Conservation (phyloP, 1,140 invertebrate species). For the Drosophila nasuta region DNA sequence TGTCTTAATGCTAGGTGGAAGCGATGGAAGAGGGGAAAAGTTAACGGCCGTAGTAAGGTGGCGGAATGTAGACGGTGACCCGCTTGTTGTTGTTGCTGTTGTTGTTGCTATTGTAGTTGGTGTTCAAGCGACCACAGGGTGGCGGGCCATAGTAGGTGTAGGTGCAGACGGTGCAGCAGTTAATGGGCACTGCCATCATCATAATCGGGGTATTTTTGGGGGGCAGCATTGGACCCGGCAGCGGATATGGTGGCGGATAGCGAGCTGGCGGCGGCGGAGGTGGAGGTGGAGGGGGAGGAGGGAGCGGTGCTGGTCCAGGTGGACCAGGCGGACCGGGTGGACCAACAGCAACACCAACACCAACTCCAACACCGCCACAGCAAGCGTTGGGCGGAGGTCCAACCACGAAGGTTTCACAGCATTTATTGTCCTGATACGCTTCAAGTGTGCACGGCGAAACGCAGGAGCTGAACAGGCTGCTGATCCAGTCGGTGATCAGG, state of each 20-base stretch:
- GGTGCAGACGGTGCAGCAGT: constrained; percentile 70
- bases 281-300: constrained; percentile 22
- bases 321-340: constrained; percentile 18
- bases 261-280: constrained; percentile 26
- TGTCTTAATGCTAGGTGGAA: constrained; percentile 11
- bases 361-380: background rate
- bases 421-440: constrained; percentile 69
- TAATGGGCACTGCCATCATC: constrained; percentile 66
- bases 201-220: constrained; percentile 50
- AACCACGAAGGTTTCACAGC: constrained; percentile 66
- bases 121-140: constrained; percentile 63
- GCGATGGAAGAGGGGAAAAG: background rate
- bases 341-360: background rate
- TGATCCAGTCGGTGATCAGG: constrained; percentile 68
- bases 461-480: constrained; percentile 58
- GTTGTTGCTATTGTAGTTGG: constrained; percentile 30
- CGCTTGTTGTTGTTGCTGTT: constrained; percentile 28
- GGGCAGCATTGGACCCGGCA: constrained; percentile 36
- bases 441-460: constrained; percentile 72
- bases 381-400: constrained; percentile 30
- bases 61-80: constrained; percentile 69
- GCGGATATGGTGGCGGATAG: constrained; percentile 37
- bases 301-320: constrained; percentile 12
- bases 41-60: constrained; percentile 67
- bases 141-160: constrained; percentile 78